phyloP scores from a whole-genome alignment of 2,797 vertebrate genomes.

The Anableps anableps region DNA sequence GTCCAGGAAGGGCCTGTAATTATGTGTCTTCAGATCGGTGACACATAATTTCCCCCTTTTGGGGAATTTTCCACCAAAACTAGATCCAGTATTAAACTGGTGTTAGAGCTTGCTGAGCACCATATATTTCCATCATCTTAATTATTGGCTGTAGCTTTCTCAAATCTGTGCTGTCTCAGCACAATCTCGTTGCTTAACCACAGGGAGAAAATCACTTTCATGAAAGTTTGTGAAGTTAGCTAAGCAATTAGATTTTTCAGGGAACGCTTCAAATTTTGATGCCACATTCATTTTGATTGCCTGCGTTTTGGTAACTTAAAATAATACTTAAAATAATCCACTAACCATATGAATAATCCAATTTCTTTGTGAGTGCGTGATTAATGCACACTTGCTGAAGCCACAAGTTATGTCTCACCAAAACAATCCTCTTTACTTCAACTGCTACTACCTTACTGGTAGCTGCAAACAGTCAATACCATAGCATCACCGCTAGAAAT shows the following conservation, averaged over 20 bases:
- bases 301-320: background rate
- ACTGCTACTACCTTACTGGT: background rate
- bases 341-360: background rate
- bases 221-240: background rate
- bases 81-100: constrained; percentile 1
- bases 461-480: background rate
- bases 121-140: background rate
- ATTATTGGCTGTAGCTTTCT: background rate
- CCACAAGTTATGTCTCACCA: background rate
- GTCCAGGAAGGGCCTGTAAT: background rate
- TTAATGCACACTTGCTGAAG: background rate
- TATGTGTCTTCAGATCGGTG: background rate
- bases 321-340: background rate
- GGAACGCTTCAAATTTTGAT: background rate
- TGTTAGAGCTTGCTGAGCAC: background rate
- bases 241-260: background rate
- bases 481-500: background rate
- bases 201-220: background rate
- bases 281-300: background rate
- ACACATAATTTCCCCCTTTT: background rate
- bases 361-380: background rate
- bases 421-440: background rate
- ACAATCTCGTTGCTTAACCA: background rate
- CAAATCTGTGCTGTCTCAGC: background rate
- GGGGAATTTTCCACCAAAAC: background rate